Conservation (phyloP, 2,888 invertebrate genomes). For the Carpatolechia fugitivella region DNA sequence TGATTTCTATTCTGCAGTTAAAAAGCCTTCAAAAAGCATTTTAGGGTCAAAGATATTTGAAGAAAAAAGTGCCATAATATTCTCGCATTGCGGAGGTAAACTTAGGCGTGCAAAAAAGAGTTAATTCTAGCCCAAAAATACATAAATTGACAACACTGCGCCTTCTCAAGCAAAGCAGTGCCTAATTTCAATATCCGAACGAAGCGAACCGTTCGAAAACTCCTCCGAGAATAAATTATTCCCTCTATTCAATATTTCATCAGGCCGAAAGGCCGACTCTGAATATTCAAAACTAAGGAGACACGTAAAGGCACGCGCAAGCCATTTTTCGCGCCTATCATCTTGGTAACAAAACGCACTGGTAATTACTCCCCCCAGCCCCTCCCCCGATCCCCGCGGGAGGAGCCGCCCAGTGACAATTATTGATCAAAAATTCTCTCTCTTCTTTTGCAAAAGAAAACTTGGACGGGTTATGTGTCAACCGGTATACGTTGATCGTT, state of each 20-base stretch:
- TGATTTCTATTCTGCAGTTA: too few species aligned
- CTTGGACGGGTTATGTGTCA: constrained; percentile 80
- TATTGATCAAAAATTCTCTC: constrained; percentile 85
- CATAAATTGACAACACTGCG: constrained; percentile 30
- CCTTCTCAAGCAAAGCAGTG: constrained; percentile 73
- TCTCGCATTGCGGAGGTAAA: too few species aligned
- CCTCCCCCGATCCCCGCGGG: constrained; percentile 38
- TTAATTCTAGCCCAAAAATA: too few species aligned
- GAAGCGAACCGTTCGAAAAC: constrained; percentile 70
- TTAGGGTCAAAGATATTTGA: too few species aligned
- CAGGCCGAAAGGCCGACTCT: constrained; percentile 72
- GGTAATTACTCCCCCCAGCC: constrained; percentile 72
- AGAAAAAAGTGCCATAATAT: too few species aligned
- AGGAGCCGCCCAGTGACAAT: constrained; percentile 82
- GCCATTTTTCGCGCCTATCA: constrained; percentile 80
- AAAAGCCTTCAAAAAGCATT: too few species aligned
- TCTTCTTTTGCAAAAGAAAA: constrained; percentile 81
- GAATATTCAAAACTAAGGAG: constrained; percentile 79
- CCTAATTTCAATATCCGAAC: constrained; percentile 79
- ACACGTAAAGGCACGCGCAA: constrained; percentile 79
- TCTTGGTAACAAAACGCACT: constrained; percentile 80
- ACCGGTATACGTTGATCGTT: constrained; percentile 69
- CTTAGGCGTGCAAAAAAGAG: too few species aligned
- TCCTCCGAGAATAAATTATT: constrained; percentile 76
- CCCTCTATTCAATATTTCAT: constrained; percentile 78